Percentiles rank a stretch among this genome's conserved stretches.
Evolutionary conservation across 2,888 invertebrate species (phyloP).

Genomic region (Peribatodes rhomboidaria): DNA sequence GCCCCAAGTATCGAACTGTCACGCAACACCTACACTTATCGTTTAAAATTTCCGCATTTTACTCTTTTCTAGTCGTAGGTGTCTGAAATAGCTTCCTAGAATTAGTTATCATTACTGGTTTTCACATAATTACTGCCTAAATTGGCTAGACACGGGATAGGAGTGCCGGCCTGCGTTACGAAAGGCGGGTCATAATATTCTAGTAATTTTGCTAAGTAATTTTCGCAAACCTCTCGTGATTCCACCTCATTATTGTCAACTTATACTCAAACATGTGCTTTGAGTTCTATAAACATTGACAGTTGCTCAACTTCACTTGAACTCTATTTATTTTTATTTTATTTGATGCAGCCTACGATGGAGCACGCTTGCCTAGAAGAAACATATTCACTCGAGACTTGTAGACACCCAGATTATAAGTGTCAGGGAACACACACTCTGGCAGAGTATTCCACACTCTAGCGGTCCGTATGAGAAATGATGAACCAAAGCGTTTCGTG

Average conservation of each 20-base stretch:
- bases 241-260: conserved; percentile 40
- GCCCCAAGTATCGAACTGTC: no score
- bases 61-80: no score
- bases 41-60: no score
- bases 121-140: not conserved
- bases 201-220: conserved; percentile 37
- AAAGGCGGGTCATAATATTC: not conserved
- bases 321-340: not conserved
- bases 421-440: no score
- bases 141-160: not conserved
- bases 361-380: no score
- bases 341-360: no score
- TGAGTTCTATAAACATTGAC: not conserved
- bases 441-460: no score
- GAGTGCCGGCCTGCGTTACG: not conserved
- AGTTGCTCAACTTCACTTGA: conserved; percentile 19
- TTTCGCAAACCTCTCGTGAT: conserved; percentile 39
- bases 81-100: not conserved
- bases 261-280: conserved; percentile 29
- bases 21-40: no score
- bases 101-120: not conserved
- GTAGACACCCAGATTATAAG: no score
- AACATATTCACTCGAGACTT: no score
- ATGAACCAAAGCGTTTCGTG: no score
- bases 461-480: no score